phyloP scores from a whole-genome alignment of 2,113 vertebrate species.

The Procavia capensis region DNA sequence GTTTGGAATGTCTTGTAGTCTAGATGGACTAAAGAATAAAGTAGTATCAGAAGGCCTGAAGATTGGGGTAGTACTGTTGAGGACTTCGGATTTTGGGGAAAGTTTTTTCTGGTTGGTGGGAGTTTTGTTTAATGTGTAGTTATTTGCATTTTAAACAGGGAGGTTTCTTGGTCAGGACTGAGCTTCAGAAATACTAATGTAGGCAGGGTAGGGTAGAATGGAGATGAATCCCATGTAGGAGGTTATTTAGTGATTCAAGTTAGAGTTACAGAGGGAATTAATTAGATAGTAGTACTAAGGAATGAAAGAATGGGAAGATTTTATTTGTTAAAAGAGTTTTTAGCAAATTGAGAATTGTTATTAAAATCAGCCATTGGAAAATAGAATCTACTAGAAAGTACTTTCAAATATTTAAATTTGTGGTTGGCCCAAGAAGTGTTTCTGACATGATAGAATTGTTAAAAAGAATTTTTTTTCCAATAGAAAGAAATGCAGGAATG shows the following conservation, averaged over 20 bases:
- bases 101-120: background rate
- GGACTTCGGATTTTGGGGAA: background rate
- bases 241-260: background rate
- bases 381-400: constrained; percentile 21
- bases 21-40: background rate
- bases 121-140: background rate
- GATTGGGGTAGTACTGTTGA: background rate
- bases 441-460: background rate
- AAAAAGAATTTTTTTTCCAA: constrained; percentile 6
- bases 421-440: background rate
- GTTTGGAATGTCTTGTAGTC: background rate
- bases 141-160: background rate
- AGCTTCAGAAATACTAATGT: constrained; percentile 18
- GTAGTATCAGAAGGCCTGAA: background rate
- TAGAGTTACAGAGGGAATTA: constrained; percentile 11
- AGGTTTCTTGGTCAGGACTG: background rate
- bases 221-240: background rate
- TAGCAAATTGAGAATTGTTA: constrained; percentile 30
- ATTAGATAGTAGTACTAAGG: background rate
- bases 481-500: constrained; percentile 98
- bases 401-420: background rate
- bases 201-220: background rate
- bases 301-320: constrained; percentile 11
- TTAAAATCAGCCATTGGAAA: constrained; percentile 8
- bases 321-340: too few species aligned